Percentiles rank a stretch among this genome's conserved stretches.
These are phyloP conservation scores for Calephelis nemesis DNA, from an alignment of 1,140 invertebrate species.

Conservation along the genomic window DNA sequence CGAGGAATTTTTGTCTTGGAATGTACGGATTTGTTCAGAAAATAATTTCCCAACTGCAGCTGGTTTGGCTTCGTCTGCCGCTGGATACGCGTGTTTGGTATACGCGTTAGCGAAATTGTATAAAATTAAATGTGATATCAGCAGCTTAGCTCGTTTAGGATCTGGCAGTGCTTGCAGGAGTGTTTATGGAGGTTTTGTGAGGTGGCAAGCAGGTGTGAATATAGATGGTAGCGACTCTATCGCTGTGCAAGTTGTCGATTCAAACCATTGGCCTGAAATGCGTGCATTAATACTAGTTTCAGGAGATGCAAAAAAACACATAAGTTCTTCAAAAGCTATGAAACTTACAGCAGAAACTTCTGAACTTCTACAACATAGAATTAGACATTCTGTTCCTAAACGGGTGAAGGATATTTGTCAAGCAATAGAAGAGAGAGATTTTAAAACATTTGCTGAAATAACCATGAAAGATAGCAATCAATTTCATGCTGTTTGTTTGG, in stretches of 20 bases:
- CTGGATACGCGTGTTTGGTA: constrained; percentile 96
- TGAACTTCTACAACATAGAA: constrained; percentile 88
- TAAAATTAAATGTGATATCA: constrained; percentile 89
- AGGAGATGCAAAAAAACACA: constrained; percentile 91
- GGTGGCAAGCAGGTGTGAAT: constrained; percentile 89
- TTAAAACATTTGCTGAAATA: constrained; percentile 92
- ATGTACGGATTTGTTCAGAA: constrained; percentile 93
- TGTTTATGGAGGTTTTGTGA: constrained; percentile 94
- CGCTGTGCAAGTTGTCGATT: constrained; percentile 86
- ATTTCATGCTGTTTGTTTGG: constrained; percentile 96
- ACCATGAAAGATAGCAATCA: constrained; percentile 99
- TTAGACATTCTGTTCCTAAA: constrained; percentile 85
- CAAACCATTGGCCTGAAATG: constrained; percentile 94
- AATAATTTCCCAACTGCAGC: constrained; percentile 99
- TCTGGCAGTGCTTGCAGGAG: constrained; percentile 98
- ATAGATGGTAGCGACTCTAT: constrained; percentile 90
- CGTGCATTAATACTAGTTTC: constrained; percentile 94
- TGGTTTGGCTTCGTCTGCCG: constrained; percentile 98
- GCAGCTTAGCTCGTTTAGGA: constrained; percentile 90
- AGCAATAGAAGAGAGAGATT: constrained; percentile 91
- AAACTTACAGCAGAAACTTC: constrained; percentile 90
- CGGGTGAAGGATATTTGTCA: constrained; percentile 85
- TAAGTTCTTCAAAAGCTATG: constrained; percentile 96
- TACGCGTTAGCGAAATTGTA: constrained; percentile 88
- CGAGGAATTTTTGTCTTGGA: constrained; percentile 81